Conservation (phyloP, 2,113 vertebrate species). For the Sclerurus mexicanus region DNA sequence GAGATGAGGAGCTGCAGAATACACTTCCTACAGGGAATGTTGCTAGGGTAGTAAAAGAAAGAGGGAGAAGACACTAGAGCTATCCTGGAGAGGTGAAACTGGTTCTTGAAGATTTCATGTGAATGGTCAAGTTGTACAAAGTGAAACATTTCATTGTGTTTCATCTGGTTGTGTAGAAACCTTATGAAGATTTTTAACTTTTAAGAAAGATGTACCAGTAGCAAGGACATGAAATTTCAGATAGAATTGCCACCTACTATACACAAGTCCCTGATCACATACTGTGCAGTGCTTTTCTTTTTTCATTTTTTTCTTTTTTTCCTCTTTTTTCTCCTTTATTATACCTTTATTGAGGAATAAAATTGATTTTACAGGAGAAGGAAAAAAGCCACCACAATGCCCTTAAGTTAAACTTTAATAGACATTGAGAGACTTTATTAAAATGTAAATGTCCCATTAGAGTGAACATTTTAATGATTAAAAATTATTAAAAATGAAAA, state of each 20-base stretch:
- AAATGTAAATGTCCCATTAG: slow-evolving; percentile 27
- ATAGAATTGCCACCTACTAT: background rate
- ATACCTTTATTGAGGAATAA: slow-evolving; percentile 40
- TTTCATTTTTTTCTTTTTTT: background rate
- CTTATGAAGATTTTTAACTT: background rate
- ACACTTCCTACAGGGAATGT: background rate
- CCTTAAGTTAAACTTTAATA: slow-evolving; percentile 60
- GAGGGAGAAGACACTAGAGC: background rate
- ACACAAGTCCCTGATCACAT: background rate
- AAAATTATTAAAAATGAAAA: slow-evolving; percentile 30
- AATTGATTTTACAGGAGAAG: background rate
- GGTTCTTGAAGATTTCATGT: background rate
- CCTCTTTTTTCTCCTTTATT: background rate
- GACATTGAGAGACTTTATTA: slow-evolving; percentile 46
- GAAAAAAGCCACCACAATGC: slow-evolving; percentile 12
- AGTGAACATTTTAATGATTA: slow-evolving; percentile 47
- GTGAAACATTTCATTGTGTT: background rate
- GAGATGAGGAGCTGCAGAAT: background rate
- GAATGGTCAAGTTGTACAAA: background rate
- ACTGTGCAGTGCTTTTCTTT: background rate
- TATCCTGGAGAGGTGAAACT: background rate
- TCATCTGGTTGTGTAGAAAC: background rate
- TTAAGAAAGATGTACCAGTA: background rate
- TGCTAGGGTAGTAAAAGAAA: background rate
- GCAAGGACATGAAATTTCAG: background rate